These are phyloP conservation scores for Enteromius argenteus DNA, from an alignment of 2,797 vertebrate species.

Conservation along the genomic window DNA sequence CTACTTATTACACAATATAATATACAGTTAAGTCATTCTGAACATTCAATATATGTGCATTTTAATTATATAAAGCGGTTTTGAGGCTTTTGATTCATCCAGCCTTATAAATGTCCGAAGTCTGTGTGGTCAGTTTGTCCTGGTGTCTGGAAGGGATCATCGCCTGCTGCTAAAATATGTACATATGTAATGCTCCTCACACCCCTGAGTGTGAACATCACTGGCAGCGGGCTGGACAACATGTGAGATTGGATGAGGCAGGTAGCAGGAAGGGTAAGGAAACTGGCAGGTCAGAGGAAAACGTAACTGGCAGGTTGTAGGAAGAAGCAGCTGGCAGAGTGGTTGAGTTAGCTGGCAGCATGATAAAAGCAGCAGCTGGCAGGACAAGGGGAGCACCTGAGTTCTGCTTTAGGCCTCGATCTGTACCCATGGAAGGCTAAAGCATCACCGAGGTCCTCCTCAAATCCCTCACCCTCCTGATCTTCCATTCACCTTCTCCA, in stretches of 20 bases:
- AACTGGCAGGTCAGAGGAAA: neutral
- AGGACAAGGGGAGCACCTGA: neutral
- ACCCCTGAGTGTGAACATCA: neutral
- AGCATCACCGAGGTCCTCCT: neutral
- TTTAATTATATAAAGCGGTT: neutral
- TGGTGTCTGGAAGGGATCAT: neutral
- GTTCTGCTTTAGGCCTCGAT: neutral
- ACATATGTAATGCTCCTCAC: neutral
- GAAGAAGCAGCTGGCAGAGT: neutral
- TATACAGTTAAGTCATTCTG: too few species aligned
- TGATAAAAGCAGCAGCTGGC: constrained; percentile 24
- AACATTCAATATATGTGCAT: neutral
- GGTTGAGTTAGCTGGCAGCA: neutral
- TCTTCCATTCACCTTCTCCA: neutral
- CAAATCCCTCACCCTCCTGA: neutral
- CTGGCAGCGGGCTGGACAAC: neutral
- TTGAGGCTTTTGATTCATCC: neutral
- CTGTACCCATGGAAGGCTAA: neutral
- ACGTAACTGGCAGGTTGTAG: neutral
- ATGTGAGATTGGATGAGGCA: neutral
- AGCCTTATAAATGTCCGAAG: neutral
- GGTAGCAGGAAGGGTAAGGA: neutral
- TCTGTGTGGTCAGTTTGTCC: neutral
- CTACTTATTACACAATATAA: too few species aligned
- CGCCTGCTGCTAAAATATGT: constrained; percentile 7